phyloP scores from a whole-genome alignment of 2,888 invertebrate species.

The Parapristionchus giblindavisi region DNA sequence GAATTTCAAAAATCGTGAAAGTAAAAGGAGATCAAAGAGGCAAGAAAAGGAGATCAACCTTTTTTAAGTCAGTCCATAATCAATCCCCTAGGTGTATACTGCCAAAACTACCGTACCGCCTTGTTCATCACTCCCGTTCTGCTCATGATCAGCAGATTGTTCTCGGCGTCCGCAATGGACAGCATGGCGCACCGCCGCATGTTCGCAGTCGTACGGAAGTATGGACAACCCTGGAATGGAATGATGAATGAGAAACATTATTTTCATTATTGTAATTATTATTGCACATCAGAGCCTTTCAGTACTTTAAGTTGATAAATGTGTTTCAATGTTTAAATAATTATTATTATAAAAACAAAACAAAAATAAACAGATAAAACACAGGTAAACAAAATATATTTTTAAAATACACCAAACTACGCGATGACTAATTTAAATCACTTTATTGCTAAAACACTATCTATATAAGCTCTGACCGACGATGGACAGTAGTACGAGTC shows the following conservation, averaged over 20 bases:
- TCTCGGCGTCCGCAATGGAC: constrained; percentile 52
- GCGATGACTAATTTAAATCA: neutral
- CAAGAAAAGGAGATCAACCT: too few relatives aligned
- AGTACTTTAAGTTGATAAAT: too few relatives aligned
- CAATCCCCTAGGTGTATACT: neutral
- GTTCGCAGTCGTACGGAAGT: constrained; percentile 65
- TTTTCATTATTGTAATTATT: too few relatives aligned
- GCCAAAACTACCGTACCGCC: constrained; percentile 31
- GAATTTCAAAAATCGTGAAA: too few relatives aligned
- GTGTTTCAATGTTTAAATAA: too few relatives aligned
- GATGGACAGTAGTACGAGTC: constrained; percentile 66
- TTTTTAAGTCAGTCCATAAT: neutral
- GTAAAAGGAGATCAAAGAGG: too few relatives aligned
- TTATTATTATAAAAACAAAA: too few relatives aligned
- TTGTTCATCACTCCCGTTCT: constrained; percentile 43
- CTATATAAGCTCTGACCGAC: constrained; percentile 33
- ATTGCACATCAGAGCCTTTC: too few relatives aligned
- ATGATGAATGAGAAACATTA: too few relatives aligned
- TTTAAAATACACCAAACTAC: too few relatives aligned
- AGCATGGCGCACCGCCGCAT: constrained; percentile 55
- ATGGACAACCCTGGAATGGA: constrained; percentile 59
- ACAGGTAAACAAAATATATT: too few relatives aligned
- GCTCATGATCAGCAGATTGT: constrained; percentile 41
- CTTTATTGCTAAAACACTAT: neutral
- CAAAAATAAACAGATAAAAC: too few relatives aligned